phyloP scores from a whole-genome alignment of 1,140 invertebrate species.

The Scaptomyza pallida region DNA sequence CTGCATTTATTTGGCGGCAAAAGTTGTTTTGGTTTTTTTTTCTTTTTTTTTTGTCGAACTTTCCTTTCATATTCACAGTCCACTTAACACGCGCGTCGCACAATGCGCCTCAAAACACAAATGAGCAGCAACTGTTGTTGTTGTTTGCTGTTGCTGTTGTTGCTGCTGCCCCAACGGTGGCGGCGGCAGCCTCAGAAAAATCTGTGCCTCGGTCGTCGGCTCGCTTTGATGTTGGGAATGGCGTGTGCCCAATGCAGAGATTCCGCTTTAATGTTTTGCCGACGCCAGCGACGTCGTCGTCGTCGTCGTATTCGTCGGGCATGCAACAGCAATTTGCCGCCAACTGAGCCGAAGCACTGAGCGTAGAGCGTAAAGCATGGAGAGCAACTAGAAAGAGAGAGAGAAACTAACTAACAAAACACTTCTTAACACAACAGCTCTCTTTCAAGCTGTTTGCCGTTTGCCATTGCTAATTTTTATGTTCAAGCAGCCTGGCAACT shows the following conservation, averaged over 20 bases:
- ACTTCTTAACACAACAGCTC: constrained; percentile 2
- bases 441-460: constrained; percentile 21
- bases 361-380: constrained; percentile 43
- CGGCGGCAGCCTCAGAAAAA: constrained; percentile 83
- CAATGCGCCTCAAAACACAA: constrained; percentile 81
- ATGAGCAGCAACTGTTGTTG: constrained; percentile 58
- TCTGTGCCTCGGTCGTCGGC: constrained; percentile 68
- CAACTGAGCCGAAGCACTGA: constrained; percentile 61
- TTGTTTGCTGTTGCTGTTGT: constrained; percentile 2
- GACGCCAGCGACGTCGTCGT: constrained; percentile 58
- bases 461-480: constrained; percentile 19
- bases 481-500: not conserved
- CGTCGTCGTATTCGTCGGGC: constrained; percentile 41
- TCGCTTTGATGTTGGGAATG: constrained; percentile 83
- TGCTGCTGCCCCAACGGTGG: constrained; percentile 74
- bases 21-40: constrained; percentile 31
- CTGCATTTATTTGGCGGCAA: constrained; percentile 78
- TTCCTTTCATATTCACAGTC: constrained; percentile 82
- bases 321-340: constrained; percentile 80
- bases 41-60: constrained; percentile 55
- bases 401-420: constrained; percentile 27
- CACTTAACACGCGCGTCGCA: constrained; percentile 80
- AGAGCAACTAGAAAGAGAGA: constrained; percentile 34
- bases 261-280: constrained; percentile 81
- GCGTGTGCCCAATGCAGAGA: constrained; percentile 84